These are phyloP conservation scores for Ectobius pallidus DNA, from an alignment of 2,888 invertebrate species.

Conservation along the genomic window DNA sequence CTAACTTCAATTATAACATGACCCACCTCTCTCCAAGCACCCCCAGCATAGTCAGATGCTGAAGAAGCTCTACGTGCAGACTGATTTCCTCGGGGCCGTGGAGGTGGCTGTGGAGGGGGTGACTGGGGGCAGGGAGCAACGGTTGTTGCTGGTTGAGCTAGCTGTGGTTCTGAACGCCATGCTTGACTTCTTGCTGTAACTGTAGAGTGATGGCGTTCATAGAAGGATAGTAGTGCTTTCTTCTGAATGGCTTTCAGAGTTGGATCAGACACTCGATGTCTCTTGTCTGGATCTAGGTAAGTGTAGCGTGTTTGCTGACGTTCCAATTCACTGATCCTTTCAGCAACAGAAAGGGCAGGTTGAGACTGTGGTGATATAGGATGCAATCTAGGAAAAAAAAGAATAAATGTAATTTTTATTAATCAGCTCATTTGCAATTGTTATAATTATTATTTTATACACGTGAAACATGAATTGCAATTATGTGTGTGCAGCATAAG, in stretches of 20 bases:
- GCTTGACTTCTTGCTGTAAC: slow-evolving; percentile 47
- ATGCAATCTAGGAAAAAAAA: neutral
- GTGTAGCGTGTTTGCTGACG: slow-evolving; percentile 64
- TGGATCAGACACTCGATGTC: slow-evolving; percentile 68
- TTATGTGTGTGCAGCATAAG: no score
- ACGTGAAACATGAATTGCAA: no score
- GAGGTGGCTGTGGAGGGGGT: slow-evolving; percentile 46
- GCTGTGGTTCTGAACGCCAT: slow-evolving; percentile 66
- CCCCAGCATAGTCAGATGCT: slow-evolving; percentile 67
- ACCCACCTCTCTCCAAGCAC: slow-evolving; percentile 45
- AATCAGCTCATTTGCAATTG: no score
- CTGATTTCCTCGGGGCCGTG: slow-evolving; percentile 44
- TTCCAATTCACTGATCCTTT: slow-evolving; percentile 69
- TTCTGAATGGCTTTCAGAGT: slow-evolving; percentile 83
- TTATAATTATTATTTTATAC: no score
- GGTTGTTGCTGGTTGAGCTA: slow-evolving; percentile 51
- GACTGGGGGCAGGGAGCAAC: slow-evolving; percentile 37
- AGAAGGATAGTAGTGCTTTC: slow-evolving; percentile 80
- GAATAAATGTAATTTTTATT: no score
- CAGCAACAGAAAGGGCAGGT: slow-evolving; percentile 66
- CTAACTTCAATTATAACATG: no score
- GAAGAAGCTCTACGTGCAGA: slow-evolving; percentile 68
- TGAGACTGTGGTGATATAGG: slow-evolving; percentile 52
- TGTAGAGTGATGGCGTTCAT: slow-evolving; percentile 69
- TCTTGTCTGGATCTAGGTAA: slow-evolving; percentile 75